Conservation (phyloP, 2,888 invertebrate species). For the Dryocosmus kuriphilus region DNA sequence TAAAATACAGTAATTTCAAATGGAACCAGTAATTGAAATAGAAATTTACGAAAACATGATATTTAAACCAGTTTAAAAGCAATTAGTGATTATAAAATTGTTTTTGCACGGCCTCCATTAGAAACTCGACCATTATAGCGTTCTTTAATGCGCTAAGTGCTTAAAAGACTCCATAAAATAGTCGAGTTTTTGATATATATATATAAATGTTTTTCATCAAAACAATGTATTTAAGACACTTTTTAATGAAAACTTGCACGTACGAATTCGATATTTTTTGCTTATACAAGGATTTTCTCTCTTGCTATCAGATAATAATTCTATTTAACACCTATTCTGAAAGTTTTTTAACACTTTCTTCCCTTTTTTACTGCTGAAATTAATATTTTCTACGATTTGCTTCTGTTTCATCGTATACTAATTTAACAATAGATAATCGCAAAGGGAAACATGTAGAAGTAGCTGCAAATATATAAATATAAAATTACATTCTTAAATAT, state of each 20-base stretch:
- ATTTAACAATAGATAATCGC: not conserved
- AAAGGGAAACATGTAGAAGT: not conserved
- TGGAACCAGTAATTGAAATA: not conserved
- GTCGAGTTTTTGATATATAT: no score
- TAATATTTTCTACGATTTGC: not conserved
- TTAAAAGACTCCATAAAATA: no score
- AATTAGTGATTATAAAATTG: not conserved
- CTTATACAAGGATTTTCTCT: not conserved
- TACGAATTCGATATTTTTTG: no score
- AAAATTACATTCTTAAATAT: no score
- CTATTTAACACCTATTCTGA: constrained; percentile 29
- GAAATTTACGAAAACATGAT: not conserved
- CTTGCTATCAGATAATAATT: not conserved
- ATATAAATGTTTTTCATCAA: not conserved
- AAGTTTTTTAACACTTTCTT: constrained; percentile 39
- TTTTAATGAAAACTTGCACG: not conserved
- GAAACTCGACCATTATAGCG: no score
- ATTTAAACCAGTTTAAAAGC: not conserved
- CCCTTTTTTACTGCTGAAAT: not conserved
- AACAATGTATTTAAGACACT: not conserved
- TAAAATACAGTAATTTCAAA: not conserved
- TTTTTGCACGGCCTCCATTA: not conserved
- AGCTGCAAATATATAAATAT: no score
- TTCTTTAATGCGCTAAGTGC: no score
- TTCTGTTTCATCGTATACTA: not conserved